Evolutionary conservation across 2,888 invertebrate genomes (phyloP).

Genomic region (Eupithecia tripunctaria): DNA sequence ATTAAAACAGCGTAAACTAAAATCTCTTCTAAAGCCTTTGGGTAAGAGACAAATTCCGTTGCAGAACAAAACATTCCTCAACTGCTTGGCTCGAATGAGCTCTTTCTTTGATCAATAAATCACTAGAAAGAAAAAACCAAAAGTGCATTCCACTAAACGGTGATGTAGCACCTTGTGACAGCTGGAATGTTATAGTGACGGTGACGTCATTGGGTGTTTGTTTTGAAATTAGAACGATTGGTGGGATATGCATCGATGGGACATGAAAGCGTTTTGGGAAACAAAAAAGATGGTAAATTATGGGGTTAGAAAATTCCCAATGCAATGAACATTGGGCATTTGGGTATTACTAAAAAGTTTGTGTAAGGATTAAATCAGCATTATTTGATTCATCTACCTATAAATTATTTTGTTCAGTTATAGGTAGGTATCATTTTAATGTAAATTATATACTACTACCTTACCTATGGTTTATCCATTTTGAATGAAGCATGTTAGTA

Average conservation of each 20-base stretch:
- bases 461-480: too few species aligned
- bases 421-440: too few species aligned
- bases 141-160: constrained; percentile 44
- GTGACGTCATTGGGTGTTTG: constrained; percentile 29
- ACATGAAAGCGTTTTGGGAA: background rate
- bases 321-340: background rate
- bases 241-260: background rate
- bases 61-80: constrained; percentile 29
- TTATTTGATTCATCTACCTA: too few species aligned
- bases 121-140: constrained; percentile 46
- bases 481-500: too few species aligned
- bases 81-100: constrained; percentile 36
- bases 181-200: constrained; percentile 37
- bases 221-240: constrained; percentile 24
- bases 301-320: background rate
- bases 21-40: background rate
- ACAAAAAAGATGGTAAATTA: background rate
- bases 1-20: background rate
- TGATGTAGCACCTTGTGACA: constrained; percentile 45
- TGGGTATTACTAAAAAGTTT: background rate
- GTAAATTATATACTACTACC: too few species aligned
- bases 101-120: constrained; percentile 41
- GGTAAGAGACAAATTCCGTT: constrained; percentile 17
- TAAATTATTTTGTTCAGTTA: too few species aligned
- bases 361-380: background rate